Evolutionary conservation across 2,113 vertebrate genomes (phyloP), one percentile per base, ranked within the genome.

Genomic region (Serilophus lunatus): DNA sequence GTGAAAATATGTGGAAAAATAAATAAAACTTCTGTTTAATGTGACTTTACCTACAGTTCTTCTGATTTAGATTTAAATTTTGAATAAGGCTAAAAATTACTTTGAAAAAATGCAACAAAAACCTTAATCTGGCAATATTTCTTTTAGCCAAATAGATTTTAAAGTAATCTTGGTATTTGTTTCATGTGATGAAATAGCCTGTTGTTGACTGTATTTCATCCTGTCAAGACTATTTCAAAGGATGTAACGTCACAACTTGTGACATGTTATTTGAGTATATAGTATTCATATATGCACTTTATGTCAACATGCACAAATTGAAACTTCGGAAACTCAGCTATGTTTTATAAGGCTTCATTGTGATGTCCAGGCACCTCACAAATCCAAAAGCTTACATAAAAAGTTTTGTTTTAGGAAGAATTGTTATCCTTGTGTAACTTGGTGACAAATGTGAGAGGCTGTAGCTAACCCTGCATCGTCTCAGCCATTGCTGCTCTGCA

Each of bases 401-500:
- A 75, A 50, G 4, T 16, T 6, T 15, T 35, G 24, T 33, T 88
- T 77, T 64, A 14, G 45, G 61, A 40, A 60, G 31, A 40, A 28
- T 9, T 49, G 7, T 47, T 75, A 19, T 64, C 25, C 24, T 51
- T 33, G 9, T 33, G 38, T 29, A n/a, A 14, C 44, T 14, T 88
- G 28, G 19, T 69, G 56, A 76, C 1, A 7, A 80, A 33, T 0
- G 1, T 14, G 38, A 25, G 49, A 49, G 18, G 18, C 42, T 33
- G 20, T 38, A 47, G 24, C 29, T 53, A 15, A 36, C 35, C 15
- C 26, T 40, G 44, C 31, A 6, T 40, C 0, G 0, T 19, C 22
- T 44, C 29, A 47, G 24, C 33, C 38, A 4, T 44, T 0, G 0
- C 61, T 60, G 38, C 57, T 75, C 25, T 8, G 33, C 25, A 7